Evolutionary conservation across 1,140 invertebrate genomes (phyloP), one percentile per base, ranked within the genome.

Genomic region (Sesamia nonagrioides): DNA sequence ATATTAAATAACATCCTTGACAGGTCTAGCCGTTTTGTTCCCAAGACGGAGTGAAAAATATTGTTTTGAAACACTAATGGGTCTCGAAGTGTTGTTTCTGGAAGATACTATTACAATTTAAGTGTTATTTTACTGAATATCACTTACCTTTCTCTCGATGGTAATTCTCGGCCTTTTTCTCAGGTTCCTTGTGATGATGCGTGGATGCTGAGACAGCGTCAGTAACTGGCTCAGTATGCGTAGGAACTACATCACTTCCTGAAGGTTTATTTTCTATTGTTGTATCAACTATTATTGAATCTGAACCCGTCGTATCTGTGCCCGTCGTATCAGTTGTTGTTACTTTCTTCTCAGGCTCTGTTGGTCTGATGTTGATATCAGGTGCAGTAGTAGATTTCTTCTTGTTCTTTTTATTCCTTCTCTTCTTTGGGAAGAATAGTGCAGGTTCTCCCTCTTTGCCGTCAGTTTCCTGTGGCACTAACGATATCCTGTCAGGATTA

Each of bases 401-500:
- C 8, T 82, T 90, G 18, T 80, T 82, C 40, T 71, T 75, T 48
- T 90, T 93, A 8, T 78, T 88, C 61, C 88, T 90, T 7, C 79
- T 84, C 35, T 84, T 86, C 72, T 91, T 89, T 2, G 92, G 92
- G 74, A 91, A 94, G 81, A 92, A 94, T 9, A 90, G 68, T 2
- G 91, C 89, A 0, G 92, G 91, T 76, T 93, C 91, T 0, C 86
- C 91, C 77, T 89, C 87, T 81, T 89, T 91, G 0, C 78, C 80
- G 6, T 89, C 84, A 18, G 72, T 63, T 4, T 89, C 84, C 40
- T 84, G 79, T 7, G 91, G 91, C 0, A 92, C 88, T 80, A 94
- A 77, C 8, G 91, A 93, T 86, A 94, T 92, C 18, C 89, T 85
- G 4, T 88, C 86, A 68, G 71, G 85, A 15, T 88, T 86, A 17